A percentile compares a stretch with the other conserved stretches of the same genome.
These are phyloP conservation scores for Choristoneura fumiferana DNA, from an alignment of 1,140 invertebrate species.

Conservation along the genomic window DNA sequence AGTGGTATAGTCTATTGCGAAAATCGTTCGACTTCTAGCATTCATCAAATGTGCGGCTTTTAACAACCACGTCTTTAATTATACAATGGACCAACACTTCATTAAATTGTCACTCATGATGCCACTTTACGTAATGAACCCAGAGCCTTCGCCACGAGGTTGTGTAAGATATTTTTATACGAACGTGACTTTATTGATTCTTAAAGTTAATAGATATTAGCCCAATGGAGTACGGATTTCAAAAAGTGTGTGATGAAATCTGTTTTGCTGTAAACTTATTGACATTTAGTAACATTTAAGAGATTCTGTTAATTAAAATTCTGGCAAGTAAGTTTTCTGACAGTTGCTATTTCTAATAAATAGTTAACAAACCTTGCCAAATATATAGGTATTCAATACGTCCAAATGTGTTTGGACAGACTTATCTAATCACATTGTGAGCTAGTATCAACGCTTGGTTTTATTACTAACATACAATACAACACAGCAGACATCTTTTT, in stretches of 20 bases:
- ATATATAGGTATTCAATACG: too few relatives aligned
- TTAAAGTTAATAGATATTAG: constrained; percentile 8
- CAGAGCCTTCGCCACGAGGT: constrained; percentile 28
- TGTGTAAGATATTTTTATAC: constrained; percentile 10
- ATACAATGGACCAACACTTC: constrained; percentile 62
- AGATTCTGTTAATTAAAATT: too few relatives aligned
- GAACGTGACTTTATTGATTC: constrained; percentile 24
- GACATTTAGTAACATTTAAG: not conserved
- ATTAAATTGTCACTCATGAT: constrained; percentile 70
- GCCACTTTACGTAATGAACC: constrained; percentile 38
- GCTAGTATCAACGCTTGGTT: too few relatives aligned
- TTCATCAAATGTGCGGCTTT: constrained; percentile 57
- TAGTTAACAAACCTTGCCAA: too few relatives aligned
- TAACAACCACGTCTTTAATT: constrained; percentile 61
- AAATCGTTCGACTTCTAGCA: constrained; percentile 44
- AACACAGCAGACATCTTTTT: too few relatives aligned
- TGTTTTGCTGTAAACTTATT: not conserved
- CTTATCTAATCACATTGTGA: too few relatives aligned
- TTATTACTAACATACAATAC: too few relatives aligned
- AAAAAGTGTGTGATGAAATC: not conserved
- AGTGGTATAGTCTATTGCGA: constrained; percentile 47
- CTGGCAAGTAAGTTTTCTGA: too few relatives aligned
- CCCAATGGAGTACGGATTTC: not conserved
- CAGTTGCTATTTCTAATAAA: too few relatives aligned
- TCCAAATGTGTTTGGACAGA: too few relatives aligned